Conservation (phyloP, 1,140 invertebrate species). For the Drosophila murphyi region DNA sequence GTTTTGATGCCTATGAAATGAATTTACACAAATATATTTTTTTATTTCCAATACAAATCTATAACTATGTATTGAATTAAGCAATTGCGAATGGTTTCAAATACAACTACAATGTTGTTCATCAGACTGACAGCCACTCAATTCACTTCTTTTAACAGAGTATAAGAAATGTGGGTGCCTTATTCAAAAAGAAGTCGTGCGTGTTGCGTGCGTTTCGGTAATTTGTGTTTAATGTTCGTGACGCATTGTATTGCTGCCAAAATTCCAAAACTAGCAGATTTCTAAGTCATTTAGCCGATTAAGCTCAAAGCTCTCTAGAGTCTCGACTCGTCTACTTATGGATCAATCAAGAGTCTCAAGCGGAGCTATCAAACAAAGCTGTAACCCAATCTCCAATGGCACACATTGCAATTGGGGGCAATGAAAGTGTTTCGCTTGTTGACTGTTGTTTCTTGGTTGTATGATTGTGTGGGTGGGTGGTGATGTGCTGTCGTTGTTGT, state of each 20-base stretch:
- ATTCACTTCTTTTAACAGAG: neutral
- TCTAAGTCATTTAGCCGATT: neutral
- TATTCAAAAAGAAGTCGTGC: neutral
- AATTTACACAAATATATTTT: neutral
- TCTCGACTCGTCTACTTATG: constrained; percentile 3
- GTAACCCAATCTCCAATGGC: constrained; percentile 42
- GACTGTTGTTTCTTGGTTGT: constrained; percentile 2
- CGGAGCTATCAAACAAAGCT: neutral
- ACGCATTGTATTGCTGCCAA: neutral
- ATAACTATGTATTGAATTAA: no score
- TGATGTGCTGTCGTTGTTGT: constrained; percentile 30
- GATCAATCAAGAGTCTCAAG: constrained; percentile 17
- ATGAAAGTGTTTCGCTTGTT: constrained; percentile 54
- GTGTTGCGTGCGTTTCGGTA: neutral
- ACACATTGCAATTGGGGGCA: constrained; percentile 34
- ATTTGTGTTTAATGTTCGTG: constrained; percentile 1
- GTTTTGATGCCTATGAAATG: neutral
- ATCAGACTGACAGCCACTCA: neutral
- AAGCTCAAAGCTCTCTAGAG: neutral
- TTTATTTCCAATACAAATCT: no score
- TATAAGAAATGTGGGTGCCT: neutral
- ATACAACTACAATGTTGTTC: no score
- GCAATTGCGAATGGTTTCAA: no score
- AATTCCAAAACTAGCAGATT: neutral
- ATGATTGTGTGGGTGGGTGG: constrained; percentile 14